Conservation (phyloP, 2,888 invertebrate species). For the Caenorhabditis sulstoni region DNA sequence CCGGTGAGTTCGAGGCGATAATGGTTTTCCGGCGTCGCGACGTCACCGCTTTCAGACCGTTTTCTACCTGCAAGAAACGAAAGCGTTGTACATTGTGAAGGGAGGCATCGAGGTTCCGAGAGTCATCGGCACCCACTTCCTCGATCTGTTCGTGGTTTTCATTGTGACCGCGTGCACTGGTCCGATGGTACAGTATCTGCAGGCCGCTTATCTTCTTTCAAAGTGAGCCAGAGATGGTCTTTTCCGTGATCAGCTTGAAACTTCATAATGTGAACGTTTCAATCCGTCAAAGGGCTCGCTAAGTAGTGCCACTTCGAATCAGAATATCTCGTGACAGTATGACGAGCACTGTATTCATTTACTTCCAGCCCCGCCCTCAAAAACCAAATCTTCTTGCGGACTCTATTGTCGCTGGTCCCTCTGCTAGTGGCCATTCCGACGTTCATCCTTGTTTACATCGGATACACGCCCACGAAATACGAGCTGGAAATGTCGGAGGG, state of each 20-base stretch:
- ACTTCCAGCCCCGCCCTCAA: conserved; percentile 27
- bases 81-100: conserved; percentile 44
- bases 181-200: conserved; percentile 38
- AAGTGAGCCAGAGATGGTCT: too few relatives aligned
- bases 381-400: conserved; percentile 17
- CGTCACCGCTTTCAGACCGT: conserved; percentile 46
- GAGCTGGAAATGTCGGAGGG: conserved; percentile 24
- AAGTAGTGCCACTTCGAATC: too few relatives aligned
- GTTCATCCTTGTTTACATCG: conserved; percentile 13
- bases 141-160: conserved; percentile 34
- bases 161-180: conserved; percentile 31
- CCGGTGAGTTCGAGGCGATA: conserved; percentile 53
- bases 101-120: conserved; percentile 28
- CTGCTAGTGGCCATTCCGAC: conserved; percentile 35
- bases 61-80: conserved; percentile 13
- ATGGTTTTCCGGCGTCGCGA: too few relatives aligned
- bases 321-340: background rate
- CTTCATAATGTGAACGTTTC: background rate
- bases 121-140: conserved; percentile 12
- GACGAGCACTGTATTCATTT: background rate
- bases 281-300: too few relatives aligned
- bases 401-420: conserved; percentile 27
- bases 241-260: background rate
- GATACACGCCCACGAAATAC: conserved; percentile 22
- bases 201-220: conserved; percentile 29